phyloP scores from a whole-genome alignment of 2,113 vertebrate genomes.

The Phrynosoma platyrhinos region DNA sequence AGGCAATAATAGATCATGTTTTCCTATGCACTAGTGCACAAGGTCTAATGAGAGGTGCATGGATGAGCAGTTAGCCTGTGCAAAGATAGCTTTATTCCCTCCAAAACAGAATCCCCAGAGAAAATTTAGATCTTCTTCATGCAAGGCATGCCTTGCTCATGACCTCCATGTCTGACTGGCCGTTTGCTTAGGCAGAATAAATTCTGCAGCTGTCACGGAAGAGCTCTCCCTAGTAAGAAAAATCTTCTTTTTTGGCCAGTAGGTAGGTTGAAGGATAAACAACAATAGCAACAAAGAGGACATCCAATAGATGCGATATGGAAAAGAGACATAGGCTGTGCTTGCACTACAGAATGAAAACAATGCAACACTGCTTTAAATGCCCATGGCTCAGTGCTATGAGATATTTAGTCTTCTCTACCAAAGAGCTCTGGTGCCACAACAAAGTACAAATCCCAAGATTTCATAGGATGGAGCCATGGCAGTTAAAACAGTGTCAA shows the following conservation, averaged over 20 bases:
- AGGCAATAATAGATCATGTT: neutral
- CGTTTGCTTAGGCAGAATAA: neutral
- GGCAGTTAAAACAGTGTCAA: too few species aligned
- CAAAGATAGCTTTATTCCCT: neutral
- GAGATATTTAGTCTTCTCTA: too few species aligned
- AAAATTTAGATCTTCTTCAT: neutral
- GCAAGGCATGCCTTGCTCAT: neutral
- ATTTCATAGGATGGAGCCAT: too few species aligned
- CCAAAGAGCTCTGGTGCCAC: too few species aligned
- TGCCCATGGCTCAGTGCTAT: too few species aligned
- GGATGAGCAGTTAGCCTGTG: neutral
- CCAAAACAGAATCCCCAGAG: neutral
- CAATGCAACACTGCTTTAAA: too few species aligned
- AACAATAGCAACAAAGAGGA: neutral
- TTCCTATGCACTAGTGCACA: neutral
- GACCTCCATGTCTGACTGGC: too few species aligned
- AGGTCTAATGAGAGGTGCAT: neutral
- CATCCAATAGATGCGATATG: too few species aligned
- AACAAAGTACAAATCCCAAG: too few species aligned
- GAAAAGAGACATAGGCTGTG: too few species aligned
- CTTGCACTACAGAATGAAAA: too few species aligned
- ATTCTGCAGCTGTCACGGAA: too few species aligned
- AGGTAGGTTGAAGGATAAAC: conserved; percentile 3
- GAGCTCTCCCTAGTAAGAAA: neutral
- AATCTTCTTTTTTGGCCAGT: neutral